These are phyloP conservation scores for Drosophila birchii DNA, from an alignment of 2,888 invertebrate species.

Conservation along the genomic window DNA sequence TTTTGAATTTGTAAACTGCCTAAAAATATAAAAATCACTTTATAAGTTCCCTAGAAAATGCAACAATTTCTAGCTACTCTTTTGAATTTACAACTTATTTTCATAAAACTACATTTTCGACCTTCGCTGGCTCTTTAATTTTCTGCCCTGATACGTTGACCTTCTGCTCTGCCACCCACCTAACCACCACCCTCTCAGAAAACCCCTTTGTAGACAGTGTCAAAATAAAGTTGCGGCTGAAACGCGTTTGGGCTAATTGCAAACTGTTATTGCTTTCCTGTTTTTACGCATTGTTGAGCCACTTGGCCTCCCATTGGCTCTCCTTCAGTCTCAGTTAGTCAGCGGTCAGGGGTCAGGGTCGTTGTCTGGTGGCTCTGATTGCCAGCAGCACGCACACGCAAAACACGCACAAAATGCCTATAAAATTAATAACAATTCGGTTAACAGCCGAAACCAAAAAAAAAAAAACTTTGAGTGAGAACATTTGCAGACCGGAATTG, in stretches of 20 bases:
- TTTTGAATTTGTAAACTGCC: no score
- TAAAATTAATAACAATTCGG: conserved; percentile 55
- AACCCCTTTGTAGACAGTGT: conserved; percentile 39
- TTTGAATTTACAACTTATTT: neutral
- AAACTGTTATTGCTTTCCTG: conserved; percentile 52
- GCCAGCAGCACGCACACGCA: conserved; percentile 41
- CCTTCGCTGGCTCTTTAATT: conserved; percentile 19
- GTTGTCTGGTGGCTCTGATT: conserved; percentile 31
- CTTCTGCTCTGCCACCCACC: conserved; percentile 14
- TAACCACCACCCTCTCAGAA: neutral
- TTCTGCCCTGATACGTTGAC: conserved; percentile 35
- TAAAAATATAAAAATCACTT: neutral
- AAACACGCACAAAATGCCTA: conserved; percentile 44
- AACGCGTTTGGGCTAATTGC: conserved; percentile 54
- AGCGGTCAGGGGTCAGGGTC: conserved; percentile 16
- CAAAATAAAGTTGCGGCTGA: conserved; percentile 37
- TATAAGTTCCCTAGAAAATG: neutral
- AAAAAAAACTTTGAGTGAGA: conserved; percentile 17
- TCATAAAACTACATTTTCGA: neutral
- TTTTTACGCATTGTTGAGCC: conserved; percentile 40
- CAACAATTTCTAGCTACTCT: neutral
- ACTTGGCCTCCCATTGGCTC: conserved; percentile 26
- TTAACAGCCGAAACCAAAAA: conserved; percentile 19
- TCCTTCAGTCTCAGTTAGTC: neutral
- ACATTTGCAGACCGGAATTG: conserved; percentile 4